Conservation (phyloP, 2,113 vertebrate species). For the Aviceda subcristata region DNA sequence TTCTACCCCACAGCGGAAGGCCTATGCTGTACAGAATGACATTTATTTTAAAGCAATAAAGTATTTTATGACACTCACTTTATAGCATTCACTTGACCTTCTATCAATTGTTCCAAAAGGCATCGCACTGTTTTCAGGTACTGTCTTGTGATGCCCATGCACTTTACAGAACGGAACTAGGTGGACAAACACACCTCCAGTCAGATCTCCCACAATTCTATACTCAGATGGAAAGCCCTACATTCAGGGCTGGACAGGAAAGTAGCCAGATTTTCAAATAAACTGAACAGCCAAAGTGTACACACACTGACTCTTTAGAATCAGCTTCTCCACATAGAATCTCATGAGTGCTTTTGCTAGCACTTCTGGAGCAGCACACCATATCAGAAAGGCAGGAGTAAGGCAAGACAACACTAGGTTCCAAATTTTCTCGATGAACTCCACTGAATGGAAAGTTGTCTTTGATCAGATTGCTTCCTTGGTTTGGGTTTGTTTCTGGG, state of each 20-base stretch:
- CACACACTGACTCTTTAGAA: background rate
- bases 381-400: background rate
- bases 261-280: background rate
- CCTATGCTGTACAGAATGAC: background rate
- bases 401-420: background rate
- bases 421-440: background rate
- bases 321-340: background rate
- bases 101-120: background rate
- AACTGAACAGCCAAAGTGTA: background rate
- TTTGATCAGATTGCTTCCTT: background rate
- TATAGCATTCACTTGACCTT: background rate
- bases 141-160: background rate
- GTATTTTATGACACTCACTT: background rate
- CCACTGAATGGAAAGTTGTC: background rate
- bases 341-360: background rate
- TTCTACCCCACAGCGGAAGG: background rate
- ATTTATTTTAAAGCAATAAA: background rate
- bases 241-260: background rate
- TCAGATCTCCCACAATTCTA: background rate
- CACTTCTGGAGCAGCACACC: background rate
- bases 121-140: background rate
- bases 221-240: background rate
- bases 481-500: background rate
- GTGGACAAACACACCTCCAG: background rate
- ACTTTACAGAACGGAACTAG: background rate